Percentiles rank a stretch among this genome's conserved stretches.
These are phyloP conservation scores for Actinia tenebrosa DNA, from an alignment of 64 coral and sea anemone species.

Conservation along the genomic window DNA sequence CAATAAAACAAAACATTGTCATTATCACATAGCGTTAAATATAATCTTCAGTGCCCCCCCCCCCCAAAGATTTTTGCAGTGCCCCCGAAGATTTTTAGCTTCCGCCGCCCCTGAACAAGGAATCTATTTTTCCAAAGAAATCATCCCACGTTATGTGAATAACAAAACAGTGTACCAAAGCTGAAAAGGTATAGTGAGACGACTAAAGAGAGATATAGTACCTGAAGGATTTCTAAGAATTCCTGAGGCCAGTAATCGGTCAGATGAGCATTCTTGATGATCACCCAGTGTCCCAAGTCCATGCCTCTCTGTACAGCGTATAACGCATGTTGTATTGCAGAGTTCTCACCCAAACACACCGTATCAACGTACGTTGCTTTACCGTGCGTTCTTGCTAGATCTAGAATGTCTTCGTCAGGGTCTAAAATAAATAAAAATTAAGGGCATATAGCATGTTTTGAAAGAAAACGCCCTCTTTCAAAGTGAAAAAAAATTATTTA, in stretches of 20 bases:
- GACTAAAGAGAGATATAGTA: not conserved
- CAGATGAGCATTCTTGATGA: constrained; percentile 47
- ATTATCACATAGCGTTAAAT: too few species aligned
- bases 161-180: too few species aligned
- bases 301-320: constrained; percentile 16
- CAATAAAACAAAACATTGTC: too few species aligned
- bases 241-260: constrained; percentile 24
- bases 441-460: not conserved
- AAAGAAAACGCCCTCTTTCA: too few species aligned
- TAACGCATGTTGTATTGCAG: constrained; percentile 15
- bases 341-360: constrained; percentile 28
- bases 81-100: too few species aligned
- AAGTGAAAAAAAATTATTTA: too few species aligned
- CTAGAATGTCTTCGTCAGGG: constrained; percentile 30
- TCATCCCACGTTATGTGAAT: too few species aligned
- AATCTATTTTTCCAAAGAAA: too few species aligned
- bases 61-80: too few species aligned
- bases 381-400: constrained; percentile 18
- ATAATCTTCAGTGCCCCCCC: too few species aligned
- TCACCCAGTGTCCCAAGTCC: constrained; percentile 42
- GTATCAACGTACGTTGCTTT: constrained; percentile 1
- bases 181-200: too few species aligned
- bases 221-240: constrained; percentile 30
- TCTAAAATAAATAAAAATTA: constrained; percentile 10
- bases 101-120: too few species aligned